phyloP scores from a whole-genome alignment of 2,113 vertebrate species.

The Psophia crepitans region DNA sequence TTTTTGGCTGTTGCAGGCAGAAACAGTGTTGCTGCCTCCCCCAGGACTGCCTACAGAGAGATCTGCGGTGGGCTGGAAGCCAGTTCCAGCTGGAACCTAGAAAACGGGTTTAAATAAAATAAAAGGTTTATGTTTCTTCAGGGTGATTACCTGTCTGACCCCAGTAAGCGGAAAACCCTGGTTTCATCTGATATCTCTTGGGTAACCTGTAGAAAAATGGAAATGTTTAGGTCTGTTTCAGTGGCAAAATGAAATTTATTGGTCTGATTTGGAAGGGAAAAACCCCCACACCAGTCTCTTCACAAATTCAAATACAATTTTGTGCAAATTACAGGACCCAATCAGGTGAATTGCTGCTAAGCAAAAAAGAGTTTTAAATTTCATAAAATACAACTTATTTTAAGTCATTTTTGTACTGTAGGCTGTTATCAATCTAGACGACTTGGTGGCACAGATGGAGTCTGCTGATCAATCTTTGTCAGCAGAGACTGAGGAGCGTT shows the following conservation, averaged over 20 bases:
- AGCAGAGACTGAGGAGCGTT: not conserved
- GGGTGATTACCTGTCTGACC: constrained; percentile 91
- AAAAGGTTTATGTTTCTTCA: not conserved
- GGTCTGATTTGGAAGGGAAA: not conserved
- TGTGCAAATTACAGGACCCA: not conserved
- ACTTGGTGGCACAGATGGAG: not conserved
- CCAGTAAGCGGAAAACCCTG: constrained; percentile 92
- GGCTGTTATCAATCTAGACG: not conserved
- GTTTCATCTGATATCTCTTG: constrained; percentile 97
- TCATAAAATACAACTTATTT: not conserved
- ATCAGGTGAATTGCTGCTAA: not conserved
- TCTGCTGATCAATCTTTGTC: not conserved
- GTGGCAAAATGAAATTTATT: not conserved
- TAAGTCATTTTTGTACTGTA: not conserved
- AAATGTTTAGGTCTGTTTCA: not conserved
- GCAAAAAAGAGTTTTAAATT: not conserved
- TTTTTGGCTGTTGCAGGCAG: not conserved
- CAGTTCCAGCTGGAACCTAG: not conserved
- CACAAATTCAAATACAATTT: not conserved
- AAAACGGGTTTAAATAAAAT: not conserved
- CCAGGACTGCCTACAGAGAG: not conserved
- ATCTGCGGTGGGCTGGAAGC: not conserved
- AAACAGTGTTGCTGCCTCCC: not conserved
- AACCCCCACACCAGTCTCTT: not conserved
- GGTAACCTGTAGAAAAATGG: constrained; percentile 93